These are phyloP conservation scores for Brassicogethes aeneus DNA, from an alignment of 2,888 invertebrate genomes.

Conservation along the genomic window DNA sequence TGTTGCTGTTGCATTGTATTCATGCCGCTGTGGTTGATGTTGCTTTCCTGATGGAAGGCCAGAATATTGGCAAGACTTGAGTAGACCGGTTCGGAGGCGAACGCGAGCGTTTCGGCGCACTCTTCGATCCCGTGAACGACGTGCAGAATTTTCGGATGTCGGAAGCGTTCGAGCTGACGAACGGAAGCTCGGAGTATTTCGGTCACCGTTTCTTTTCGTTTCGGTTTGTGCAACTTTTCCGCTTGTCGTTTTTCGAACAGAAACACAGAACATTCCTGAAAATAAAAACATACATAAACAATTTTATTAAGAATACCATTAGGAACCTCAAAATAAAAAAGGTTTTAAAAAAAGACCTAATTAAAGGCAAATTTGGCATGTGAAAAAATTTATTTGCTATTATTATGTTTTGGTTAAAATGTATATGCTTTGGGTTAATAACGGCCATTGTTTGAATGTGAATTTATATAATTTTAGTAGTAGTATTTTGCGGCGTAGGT, in stretches of 20 bases:
- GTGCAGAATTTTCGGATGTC: conserved; percentile 74
- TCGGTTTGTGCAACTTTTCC: conserved; percentile 87
- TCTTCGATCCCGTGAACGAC: conserved; percentile 70
- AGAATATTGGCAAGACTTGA: conserved; percentile 85
- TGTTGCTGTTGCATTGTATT: conserved; percentile 38
- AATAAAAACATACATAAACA: too few relatives aligned
- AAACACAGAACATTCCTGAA: conserved; percentile 88
- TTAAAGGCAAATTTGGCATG: too few relatives aligned
- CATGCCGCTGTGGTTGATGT: conserved; percentile 38
- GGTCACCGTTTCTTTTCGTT: conserved; percentile 84
- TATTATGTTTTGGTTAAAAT: too few relatives aligned
- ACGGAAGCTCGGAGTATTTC: conserved; percentile 78
- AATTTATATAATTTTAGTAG: too few relatives aligned
- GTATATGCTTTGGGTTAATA: too few relatives aligned
- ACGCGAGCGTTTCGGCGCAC: conserved; percentile 80
- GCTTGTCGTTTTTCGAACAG: conserved; percentile 88
- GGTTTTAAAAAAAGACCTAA: too few relatives aligned
- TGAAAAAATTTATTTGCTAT: too few relatives aligned
- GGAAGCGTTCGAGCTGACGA: conserved; percentile 67
- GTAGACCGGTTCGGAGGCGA: conserved; percentile 86
- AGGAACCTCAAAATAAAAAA: too few relatives aligned
- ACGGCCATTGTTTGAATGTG: too few relatives aligned
- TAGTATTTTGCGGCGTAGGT: too few relatives aligned
- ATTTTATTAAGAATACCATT: too few relatives aligned
- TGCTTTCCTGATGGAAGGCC: conserved; percentile 63